Conservation (phyloP, 2,888 invertebrate genomes). For the Podabrus alpinus region DNA sequence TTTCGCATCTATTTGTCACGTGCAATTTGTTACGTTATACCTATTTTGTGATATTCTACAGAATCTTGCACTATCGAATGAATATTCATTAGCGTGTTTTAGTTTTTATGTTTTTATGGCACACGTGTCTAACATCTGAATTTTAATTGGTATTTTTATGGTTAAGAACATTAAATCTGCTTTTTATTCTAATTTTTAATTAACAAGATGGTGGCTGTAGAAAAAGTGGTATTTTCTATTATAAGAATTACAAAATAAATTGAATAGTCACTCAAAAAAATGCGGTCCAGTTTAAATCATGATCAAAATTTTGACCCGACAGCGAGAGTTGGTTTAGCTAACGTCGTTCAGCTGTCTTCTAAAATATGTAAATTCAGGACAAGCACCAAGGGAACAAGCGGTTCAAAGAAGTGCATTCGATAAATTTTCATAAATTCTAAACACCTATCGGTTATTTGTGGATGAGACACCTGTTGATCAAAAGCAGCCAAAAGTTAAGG, state of each 20-base stretch:
- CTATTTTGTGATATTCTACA: background rate
- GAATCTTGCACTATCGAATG: background rate
- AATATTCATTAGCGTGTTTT: background rate
- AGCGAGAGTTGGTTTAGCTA: background rate
- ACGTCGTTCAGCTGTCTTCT: background rate
- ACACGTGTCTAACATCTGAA: background rate
- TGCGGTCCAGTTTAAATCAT: no score
- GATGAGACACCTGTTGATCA: background rate
- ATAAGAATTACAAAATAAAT: no score
- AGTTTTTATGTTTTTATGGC: background rate
- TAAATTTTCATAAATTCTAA: background rate
- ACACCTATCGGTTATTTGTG: background rate
- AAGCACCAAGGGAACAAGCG: background rate
- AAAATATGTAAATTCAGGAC: background rate
- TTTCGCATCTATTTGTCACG: background rate
- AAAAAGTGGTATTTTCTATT: background rate
- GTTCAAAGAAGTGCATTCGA: background rate
- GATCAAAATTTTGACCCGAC: background rate
- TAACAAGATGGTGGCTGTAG: background rate
- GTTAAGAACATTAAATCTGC: background rate
- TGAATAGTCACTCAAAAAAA: no score
- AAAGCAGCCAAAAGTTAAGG: background rate
- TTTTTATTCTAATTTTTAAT: background rate
- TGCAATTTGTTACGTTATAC: background rate
- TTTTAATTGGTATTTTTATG: background rate